Evolutionary conservation across 1,140 invertebrate genomes (phyloP).

Genomic region (Drosophila takahashii): DNA sequence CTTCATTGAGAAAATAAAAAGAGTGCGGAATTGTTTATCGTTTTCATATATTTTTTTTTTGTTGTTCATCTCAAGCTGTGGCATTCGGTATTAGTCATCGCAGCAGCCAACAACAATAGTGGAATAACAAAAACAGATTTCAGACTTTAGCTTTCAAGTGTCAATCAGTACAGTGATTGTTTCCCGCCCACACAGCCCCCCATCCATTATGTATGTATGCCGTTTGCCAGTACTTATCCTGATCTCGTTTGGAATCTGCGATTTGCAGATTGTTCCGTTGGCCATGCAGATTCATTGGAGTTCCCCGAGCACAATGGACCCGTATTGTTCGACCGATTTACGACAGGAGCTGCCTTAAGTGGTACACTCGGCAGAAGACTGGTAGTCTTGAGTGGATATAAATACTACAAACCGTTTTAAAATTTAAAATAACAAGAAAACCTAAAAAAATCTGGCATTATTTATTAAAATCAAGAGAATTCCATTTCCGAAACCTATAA

Average conservation of each 20-base stretch:
- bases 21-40: not conserved
- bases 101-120: conserved; percentile 23
- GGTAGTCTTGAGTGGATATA: not conserved
- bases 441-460: no score
- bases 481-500: no score
- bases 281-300: conserved; percentile 52
- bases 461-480: no score
- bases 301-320: conserved; percentile 42
- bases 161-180: conserved; percentile 52
- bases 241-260: conserved; percentile 15
- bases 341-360: conserved; percentile 11
- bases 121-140: conserved; percentile 44
- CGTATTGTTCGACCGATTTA: conserved; percentile 57
- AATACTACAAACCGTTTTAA: no score
- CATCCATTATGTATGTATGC: conserved; percentile 43
- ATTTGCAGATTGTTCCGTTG: conserved; percentile 54
- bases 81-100: conserved; percentile 52
- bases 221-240: conserved; percentile 9
- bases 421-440: no score
- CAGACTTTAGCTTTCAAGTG: conserved; percentile 51
- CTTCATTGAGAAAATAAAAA: conserved; percentile 7
- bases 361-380: not conserved
- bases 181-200: conserved; percentile 15
- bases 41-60: not conserved
- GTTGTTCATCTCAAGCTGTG: not conserved